Percentiles rank a stretch among this genome's conserved stretches.
Conservation (phyloP, 2,797 vertebrate species). For the Sparus aurata region DNA sequence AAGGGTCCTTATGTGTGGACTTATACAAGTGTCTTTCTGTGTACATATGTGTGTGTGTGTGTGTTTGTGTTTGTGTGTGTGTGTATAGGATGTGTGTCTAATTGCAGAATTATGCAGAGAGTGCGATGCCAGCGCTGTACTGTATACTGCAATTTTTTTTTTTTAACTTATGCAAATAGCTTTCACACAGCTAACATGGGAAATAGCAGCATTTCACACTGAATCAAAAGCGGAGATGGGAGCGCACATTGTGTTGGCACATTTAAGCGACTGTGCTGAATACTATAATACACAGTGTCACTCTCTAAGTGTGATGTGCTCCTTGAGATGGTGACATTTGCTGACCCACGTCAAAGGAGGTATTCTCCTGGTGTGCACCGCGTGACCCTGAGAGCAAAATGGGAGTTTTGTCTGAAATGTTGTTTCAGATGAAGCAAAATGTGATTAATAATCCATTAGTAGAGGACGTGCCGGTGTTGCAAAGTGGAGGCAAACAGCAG, state of each 20-base stretch:
- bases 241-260: neutral
- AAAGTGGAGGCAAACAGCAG: slow-evolving; percentile 36
- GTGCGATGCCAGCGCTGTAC: neutral
- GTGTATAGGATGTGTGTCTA: slow-evolving; percentile 23
- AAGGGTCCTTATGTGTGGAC: neutral
- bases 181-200: slow-evolving; percentile 14
- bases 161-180: slow-evolving; percentile 43
- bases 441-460: slow-evolving; percentile 77
- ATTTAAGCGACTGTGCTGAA: slow-evolving; percentile 3
- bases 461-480: slow-evolving; percentile 33
- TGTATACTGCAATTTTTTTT: neutral
- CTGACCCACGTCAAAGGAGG: slow-evolving; percentile 21
- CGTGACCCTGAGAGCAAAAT: slow-evolving; percentile 55
- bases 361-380: neutral
- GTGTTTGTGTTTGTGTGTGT: neutral
- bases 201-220: slow-evolving; percentile 7
- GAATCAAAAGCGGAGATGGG: slow-evolving; percentile 13
- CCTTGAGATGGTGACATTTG: slow-evolving; percentile 31
- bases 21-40: neutral
- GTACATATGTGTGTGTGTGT: neutral
- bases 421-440: slow-evolving; percentile 59
- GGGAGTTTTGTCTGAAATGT: slow-evolving; percentile 61
- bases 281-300: slow-evolving; percentile 1
- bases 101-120: slow-evolving; percentile 27
- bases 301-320: slow-evolving; percentile 3